Conservation (phyloP, 2,113 vertebrate species). For the Proteles cristata region DNA sequence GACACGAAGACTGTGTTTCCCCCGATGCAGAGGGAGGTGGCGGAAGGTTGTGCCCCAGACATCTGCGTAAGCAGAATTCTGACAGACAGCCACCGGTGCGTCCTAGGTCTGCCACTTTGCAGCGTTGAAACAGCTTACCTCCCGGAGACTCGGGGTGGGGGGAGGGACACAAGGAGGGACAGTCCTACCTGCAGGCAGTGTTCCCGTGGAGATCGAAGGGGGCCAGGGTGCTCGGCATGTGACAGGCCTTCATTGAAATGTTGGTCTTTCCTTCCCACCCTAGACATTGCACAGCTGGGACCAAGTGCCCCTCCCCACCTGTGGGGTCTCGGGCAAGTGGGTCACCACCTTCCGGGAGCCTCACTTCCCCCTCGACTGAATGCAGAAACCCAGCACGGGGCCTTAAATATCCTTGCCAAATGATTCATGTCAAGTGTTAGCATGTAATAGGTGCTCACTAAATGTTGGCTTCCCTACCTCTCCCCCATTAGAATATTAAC, state of each 20-base stretch:
- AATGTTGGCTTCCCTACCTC: background rate
- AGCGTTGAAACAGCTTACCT: background rate
- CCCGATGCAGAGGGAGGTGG: background rate
- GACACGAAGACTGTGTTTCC: background rate
- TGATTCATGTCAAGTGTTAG: background rate
- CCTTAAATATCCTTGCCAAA: background rate
- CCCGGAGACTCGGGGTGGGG: background rate
- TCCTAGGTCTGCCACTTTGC: background rate
- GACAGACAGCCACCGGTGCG: background rate
- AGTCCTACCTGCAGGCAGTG: fast-evolving
- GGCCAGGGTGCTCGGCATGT: background rate
- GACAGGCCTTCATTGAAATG: background rate
- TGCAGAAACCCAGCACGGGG: background rate
- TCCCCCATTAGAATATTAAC: background rate
- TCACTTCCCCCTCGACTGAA: background rate
- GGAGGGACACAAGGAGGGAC: too few species aligned
- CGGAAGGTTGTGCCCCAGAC: background rate
- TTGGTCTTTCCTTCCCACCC: background rate
- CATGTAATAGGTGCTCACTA: background rate
- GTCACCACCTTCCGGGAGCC: background rate
- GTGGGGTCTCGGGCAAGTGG: background rate
- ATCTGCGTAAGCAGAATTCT: background rate
- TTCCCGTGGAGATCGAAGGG: background rate
- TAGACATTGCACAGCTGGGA: background rate
- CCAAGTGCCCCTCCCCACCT: background rate